Evolutionary conservation across 2,113 vertebrate species (phyloP), one percentile per base, ranked within the genome.

Genomic region (Leucosticte australis): DNA sequence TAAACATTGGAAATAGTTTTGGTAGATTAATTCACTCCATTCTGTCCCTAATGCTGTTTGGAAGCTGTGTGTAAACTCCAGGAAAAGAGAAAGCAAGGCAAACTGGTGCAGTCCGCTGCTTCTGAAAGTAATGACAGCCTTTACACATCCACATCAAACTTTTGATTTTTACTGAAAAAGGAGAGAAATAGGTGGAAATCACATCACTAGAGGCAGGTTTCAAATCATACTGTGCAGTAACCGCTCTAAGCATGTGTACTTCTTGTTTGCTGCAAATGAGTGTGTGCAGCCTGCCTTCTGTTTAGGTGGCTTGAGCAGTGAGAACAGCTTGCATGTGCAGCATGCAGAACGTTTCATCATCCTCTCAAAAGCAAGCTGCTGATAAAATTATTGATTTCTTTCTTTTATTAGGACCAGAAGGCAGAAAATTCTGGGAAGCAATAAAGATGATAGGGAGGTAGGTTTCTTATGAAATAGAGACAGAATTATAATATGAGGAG

Each of bases 111-210:
- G 31, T 41, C 13, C 44, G 19, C 41, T 82, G 3, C 52, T 63
- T 74, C 52, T 82, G 69, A 68, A 74, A 56, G 13, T 33, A 27
- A 13, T 10, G 12, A 37, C 60, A 78, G 8, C n/a, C 6, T 17
- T 90, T 44, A 9, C 1, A 0, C 13, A 22, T 47, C 13, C 0
- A 0, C 18, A 15, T 59, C 7, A 49, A 64, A 44, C 13, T 53
- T 62, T 23, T 47, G 28, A 62, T 57, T 84, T 53, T 75, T 57
- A 44, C 35, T 1, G 6, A 60, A 19, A 73, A 73, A 57, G 4
- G 8, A 68, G 44, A 41, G 20, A 64, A 93, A 56, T 4, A 18
- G 20, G 7, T 50, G 30, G 13, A 41, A 81, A 33, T 35, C 18
- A 19, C 2, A 4, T 80, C 28, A n/a, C 11, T 47, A 41, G 27